Evolutionary conservation across 2,113 vertebrate genomes (phyloP).

Genomic region (Naja naja): DNA sequence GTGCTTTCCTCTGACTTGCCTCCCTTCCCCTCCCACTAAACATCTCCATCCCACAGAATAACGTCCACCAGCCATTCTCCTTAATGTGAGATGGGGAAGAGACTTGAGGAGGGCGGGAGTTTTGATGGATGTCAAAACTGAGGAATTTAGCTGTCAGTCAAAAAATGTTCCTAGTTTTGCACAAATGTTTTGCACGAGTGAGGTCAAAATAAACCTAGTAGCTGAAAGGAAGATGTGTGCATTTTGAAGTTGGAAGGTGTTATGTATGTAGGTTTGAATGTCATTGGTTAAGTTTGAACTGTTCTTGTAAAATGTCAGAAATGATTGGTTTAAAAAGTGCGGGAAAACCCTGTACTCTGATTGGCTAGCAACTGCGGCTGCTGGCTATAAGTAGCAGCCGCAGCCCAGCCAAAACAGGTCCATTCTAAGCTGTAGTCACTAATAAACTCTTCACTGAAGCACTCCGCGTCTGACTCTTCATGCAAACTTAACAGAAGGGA

Average conservation of each 20-base stretch:
- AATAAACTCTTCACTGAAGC: too few species aligned
- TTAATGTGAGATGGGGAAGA: neutral
- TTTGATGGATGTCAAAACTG: neutral
- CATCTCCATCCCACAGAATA: neutral
- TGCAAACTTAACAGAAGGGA: too few species aligned
- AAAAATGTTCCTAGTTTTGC: neutral
- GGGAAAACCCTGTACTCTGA: too few species aligned
- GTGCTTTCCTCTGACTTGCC: neutral
- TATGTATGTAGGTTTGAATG: too few species aligned
- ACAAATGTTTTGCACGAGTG: neutral
- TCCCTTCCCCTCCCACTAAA: neutral
- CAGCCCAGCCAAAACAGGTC: too few species aligned
- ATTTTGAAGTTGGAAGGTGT: neutral
- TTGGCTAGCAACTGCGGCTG: too few species aligned
- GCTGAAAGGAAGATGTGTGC: neutral
- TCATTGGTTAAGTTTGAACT: too few species aligned
- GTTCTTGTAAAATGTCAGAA: too few species aligned
- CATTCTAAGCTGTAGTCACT: too few species aligned
- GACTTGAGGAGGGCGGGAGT: neutral
- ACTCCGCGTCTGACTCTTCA: too few species aligned
- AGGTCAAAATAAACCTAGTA: neutral
- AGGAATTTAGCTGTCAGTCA: neutral
- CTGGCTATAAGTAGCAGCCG: too few species aligned
- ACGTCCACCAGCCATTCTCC: neutral
- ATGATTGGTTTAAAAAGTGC: too few species aligned